phyloP scores from a whole-genome alignment of 2,888 invertebrate genomes.

The Caprella mutica region DNA sequence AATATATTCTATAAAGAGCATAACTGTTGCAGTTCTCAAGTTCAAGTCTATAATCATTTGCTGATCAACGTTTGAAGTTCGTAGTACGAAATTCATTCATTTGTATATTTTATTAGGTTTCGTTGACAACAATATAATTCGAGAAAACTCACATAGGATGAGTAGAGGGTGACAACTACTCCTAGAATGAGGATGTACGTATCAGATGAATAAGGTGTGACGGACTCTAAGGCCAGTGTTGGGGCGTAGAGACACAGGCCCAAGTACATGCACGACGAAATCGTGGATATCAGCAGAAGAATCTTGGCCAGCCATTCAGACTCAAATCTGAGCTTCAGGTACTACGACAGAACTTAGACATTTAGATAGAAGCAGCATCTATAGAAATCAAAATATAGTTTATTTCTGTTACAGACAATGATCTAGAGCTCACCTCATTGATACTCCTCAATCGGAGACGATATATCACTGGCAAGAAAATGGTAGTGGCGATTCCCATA shows the following conservation, averaged over 20 bases:
- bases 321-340: conserved; percentile 1
- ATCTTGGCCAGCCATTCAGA: background rate
- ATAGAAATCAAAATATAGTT: too few relatives aligned
- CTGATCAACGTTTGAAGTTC: too few relatives aligned
- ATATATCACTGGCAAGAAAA: conserved; percentile 4
- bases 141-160: background rate
- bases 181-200: conserved; percentile 3
- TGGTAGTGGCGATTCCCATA: background rate
- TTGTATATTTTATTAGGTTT: too few relatives aligned
- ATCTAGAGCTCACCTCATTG: conserved; percentile 5
- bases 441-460: background rate
- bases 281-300: background rate
- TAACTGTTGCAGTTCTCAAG: too few relatives aligned
- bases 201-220: background rate
- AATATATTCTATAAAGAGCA: too few relatives aligned
- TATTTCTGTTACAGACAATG: too few relatives aligned
- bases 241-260: background rate
- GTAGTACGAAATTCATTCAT: too few relatives aligned
- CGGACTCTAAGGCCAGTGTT: background rate
- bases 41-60: too few relatives aligned
- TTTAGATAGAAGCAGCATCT: too few relatives aligned
- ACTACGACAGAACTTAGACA: too few relatives aligned
- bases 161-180: conserved; percentile 1
- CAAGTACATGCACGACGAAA: background rate
- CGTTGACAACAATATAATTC: too few relatives aligned